Conservation (phyloP, 1,140 invertebrate genomes). For the Chlorops oryzae region DNA sequence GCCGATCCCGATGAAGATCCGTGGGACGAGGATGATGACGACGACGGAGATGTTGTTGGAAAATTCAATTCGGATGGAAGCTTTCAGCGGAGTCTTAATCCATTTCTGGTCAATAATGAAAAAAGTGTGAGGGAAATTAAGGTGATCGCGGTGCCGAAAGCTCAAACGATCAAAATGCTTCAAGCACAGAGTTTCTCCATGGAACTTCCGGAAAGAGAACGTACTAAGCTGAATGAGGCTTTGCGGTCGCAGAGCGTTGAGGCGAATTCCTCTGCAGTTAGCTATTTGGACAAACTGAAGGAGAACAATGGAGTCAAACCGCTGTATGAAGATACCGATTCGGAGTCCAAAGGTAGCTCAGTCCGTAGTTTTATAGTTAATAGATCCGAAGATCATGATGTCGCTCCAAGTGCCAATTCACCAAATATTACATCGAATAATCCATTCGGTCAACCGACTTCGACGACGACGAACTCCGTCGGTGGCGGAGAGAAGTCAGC, state of each 20-base stretch:
- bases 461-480: constrained; percentile 24
- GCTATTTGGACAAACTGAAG: constrained; percentile 31
- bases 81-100: constrained; percentile 13
- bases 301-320: constrained; percentile 22
- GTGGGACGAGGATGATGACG: constrained; percentile 17
- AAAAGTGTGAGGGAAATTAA: constrained; percentile 34
- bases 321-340: constrained; percentile 45
- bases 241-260: constrained; percentile 5
- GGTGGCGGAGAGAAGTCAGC: constrained; percentile 6
- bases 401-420: neutral
- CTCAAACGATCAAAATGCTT: constrained; percentile 30
- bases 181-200: constrained; percentile 17
- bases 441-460: constrained; percentile 39
- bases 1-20: constrained; percentile 13
- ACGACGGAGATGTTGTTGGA: constrained; percentile 19
- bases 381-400: constrained; percentile 27
- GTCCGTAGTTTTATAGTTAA: constrained; percentile 40
- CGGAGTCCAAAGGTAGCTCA: constrained; percentile 54
- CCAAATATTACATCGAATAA: constrained; percentile 21
- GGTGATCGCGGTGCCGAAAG: constrained; percentile 29
- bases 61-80: constrained; percentile 1
- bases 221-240: neutral
- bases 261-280: constrained; percentile 7
- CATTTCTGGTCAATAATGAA: constrained; percentile 26
- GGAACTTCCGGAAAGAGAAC: constrained; percentile 12